Evolutionary conservation across 2,113 vertebrate genomes (phyloP).

Genomic region (Indicator indicator): DNA sequence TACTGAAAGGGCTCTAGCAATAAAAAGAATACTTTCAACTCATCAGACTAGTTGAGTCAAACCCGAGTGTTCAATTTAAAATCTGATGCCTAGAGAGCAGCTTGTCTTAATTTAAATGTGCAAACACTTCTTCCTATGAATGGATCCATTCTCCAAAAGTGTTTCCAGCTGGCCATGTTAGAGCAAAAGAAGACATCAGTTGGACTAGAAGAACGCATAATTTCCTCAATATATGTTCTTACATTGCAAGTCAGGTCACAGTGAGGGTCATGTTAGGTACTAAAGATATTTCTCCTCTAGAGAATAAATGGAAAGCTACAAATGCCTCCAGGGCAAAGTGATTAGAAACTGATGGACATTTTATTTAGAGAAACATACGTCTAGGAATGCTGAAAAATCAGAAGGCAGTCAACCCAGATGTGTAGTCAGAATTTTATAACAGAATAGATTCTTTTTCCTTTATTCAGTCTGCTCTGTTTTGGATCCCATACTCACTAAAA

Average conservation of each 20-base stretch:
- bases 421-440: slow-evolving; percentile 39
- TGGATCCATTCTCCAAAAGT: slow-evolving; percentile 40
- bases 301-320: slow-evolving; percentile 46
- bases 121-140: slow-evolving; percentile 55
- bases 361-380: slow-evolving; percentile 46
- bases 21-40: slow-evolving; percentile 37
- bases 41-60: slow-evolving; percentile 4
- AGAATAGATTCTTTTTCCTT: slow-evolving; percentile 14
- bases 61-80: slow-evolving; percentile 40
- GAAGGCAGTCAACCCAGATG: slow-evolving; percentile 50
- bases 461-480: background rate
- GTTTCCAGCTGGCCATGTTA: slow-evolving; percentile 53
- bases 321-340: slow-evolving; percentile 24
- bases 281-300: slow-evolving; percentile 43
- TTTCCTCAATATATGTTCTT: slow-evolving; percentile 31
- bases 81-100: slow-evolving; percentile 38
- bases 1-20: background rate
- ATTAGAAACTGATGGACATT: slow-evolving; percentile 50
- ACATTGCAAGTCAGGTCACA: slow-evolving; percentile 42
- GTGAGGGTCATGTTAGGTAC: slow-evolving; percentile 53
- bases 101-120: slow-evolving; percentile 58
- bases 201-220: background rate
- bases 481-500: background rate
- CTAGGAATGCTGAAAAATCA: slow-evolving; percentile 23
- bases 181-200: slow-evolving; percentile 47